Conservation (phyloP, 2,888 invertebrate species). For the Anodontia alba region DNA sequence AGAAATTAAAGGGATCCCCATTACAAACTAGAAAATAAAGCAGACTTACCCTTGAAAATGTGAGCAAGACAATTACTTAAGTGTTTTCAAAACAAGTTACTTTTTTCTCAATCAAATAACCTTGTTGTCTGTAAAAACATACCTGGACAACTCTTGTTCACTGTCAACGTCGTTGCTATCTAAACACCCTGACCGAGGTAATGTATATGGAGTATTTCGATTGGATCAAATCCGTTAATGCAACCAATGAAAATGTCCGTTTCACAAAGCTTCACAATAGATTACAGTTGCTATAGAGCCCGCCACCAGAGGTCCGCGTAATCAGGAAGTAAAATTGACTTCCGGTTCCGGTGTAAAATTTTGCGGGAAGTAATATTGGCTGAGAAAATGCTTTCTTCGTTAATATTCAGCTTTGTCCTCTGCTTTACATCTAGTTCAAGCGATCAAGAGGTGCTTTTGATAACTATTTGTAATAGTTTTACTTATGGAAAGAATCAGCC, state of each 20-base stretch:
- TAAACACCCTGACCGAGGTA: slow-evolving; percentile 53
- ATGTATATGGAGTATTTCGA: slow-evolving; percentile 1
- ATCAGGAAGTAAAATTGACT: slow-evolving; percentile 26
- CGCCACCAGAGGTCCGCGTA: slow-evolving; percentile 28
- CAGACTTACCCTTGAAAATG: too few species aligned
- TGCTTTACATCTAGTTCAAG: background rate
- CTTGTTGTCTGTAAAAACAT: too few species aligned
- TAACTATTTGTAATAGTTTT: too few species aligned
- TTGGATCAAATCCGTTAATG: slow-evolving; percentile 21
- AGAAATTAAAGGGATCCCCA: too few species aligned
- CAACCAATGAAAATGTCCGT: slow-evolving; percentile 40
- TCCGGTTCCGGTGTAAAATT: slow-evolving; percentile 49
- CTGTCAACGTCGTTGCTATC: slow-evolving; percentile 64
- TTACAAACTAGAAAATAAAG: too few species aligned
- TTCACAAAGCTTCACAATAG: background rate
- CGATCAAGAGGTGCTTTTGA: background rate
- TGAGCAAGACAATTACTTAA: too few species aligned
- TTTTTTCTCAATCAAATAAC: too few species aligned
- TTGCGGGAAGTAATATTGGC: background rate
- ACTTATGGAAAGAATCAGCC: too few species aligned
- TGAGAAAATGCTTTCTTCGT: too few species aligned
- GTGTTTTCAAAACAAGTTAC: too few species aligned
- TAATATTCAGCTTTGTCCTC: background rate
- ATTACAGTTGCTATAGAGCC: slow-evolving; percentile 45
- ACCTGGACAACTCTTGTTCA: too few species aligned